These are phyloP conservation scores for Pseudoips prasinana DNA, from an alignment of 2,888 invertebrate species.

Conservation along the genomic window DNA sequence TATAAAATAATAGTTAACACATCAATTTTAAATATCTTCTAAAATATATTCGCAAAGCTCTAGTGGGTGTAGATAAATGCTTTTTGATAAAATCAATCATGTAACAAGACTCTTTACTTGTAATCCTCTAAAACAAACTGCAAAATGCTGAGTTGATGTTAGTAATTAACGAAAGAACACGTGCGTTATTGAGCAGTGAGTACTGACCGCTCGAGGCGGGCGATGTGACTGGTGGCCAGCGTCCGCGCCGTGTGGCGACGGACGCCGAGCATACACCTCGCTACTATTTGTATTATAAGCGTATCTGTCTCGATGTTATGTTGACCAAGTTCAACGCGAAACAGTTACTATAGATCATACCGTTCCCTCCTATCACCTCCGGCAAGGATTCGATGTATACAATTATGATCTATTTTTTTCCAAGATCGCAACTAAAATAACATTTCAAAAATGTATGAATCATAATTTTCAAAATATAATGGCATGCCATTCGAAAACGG, in stretches of 20 bases:
- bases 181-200: constrained; percentile 51
- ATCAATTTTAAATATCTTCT: constrained; percentile 57
- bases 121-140: constrained; percentile 27
- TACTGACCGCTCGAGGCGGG: constrained; percentile 4
- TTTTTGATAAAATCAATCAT: constrained; percentile 44
- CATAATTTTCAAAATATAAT: constrained; percentile 19
- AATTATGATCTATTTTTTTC: constrained; percentile 6
- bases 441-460: constrained; percentile 11
- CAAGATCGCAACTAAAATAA: constrained; percentile 7
- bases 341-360: too few species aligned
- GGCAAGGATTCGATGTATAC: constrained; percentile 24
- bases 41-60: constrained; percentile 55
- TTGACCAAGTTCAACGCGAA: too few species aligned
- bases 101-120: constrained; percentile 22
- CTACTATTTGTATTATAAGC: too few species aligned
- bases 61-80: constrained; percentile 66
- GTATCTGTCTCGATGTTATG: too few species aligned
- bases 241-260: constrained; percentile 1
- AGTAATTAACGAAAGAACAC: constrained; percentile 41
- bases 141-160: constrained; percentile 27
- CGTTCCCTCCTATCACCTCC: too few species aligned
- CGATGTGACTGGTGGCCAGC: constrained; percentile 20
- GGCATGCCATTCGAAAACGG: constrained; percentile 16
- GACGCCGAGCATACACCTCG: too few species aligned
- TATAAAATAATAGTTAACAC: constrained; percentile 68